A percentile compares a stretch with the other conserved stretches of the same genome.
phyloP scores from a whole-genome alignment of 2,113 vertebrate species.

The Prunella fulvescens region DNA sequence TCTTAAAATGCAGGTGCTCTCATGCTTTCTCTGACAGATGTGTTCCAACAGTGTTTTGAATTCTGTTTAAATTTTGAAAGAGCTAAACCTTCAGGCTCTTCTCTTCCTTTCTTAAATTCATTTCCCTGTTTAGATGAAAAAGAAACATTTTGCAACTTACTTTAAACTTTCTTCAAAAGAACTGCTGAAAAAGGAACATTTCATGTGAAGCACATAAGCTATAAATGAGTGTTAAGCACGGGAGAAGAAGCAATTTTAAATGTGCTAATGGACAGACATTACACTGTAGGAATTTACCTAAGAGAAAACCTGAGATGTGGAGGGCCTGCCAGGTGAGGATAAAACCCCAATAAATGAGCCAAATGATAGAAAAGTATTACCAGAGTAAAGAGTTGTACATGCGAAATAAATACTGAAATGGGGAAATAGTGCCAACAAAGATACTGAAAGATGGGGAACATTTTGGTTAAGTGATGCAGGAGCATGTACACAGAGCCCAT shows the following conservation, averaged over 20 bases:
- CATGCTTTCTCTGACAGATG: conserved; percentile 68
- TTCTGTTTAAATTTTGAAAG: conserved; percentile 78
- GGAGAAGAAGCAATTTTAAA: conserved; percentile 58
- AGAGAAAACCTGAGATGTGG: neutral
- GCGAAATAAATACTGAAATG: neutral
- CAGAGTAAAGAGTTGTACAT: neutral
- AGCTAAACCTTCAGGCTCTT: conserved; percentile 75
- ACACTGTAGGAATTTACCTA: conserved; percentile 59
- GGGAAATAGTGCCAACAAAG: neutral
- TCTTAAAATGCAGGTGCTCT: conserved; percentile 74
- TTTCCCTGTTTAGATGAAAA: conserved; percentile 82
- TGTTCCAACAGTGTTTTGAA: conserved; percentile 72
- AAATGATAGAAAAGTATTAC: conserved; percentile 11
- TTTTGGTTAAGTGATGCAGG: neutral
- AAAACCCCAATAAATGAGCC: neutral
- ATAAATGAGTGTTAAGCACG: conserved; percentile 51
- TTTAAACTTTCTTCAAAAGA: conserved; percentile 81
- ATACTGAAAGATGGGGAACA: neutral
- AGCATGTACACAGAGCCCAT: neutral
- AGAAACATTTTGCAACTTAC: conserved; percentile 79
- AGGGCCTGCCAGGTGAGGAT: neutral
- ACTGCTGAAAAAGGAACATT: conserved; percentile 69
- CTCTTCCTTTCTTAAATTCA: conserved; percentile 73
- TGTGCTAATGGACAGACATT: conserved; percentile 69
- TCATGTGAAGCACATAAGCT: conserved; percentile 69